Conservation (phyloP, 2,113 vertebrate genomes). For the Scytalopus superciliaris region DNA sequence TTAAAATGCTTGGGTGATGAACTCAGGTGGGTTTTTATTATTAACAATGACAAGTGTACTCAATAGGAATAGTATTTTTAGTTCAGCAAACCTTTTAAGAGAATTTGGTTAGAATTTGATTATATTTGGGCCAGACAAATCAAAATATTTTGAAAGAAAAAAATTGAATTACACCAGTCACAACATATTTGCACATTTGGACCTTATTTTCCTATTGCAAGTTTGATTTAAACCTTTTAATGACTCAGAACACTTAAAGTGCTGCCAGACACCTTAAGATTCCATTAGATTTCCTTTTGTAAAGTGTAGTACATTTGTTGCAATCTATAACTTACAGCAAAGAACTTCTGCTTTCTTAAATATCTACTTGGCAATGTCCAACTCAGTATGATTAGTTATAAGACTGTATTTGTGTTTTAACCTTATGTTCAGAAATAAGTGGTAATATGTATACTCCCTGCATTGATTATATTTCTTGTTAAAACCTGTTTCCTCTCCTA, state of each 20-base stretch:
- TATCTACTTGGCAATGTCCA: neutral
- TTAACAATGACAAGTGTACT: neutral
- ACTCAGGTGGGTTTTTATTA: neutral
- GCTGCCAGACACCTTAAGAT: neutral
- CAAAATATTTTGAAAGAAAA: neutral
- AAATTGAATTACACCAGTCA: neutral
- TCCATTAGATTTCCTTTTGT: neutral
- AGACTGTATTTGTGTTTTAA: neutral
- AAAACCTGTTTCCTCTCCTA: conserved; percentile 10
- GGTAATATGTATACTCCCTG: accelerated
- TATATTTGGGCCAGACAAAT: neutral
- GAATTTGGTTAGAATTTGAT: neutral
- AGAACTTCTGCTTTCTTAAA: neutral
- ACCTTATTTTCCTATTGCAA: conserved; percentile 1
- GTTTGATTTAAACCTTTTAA: neutral
- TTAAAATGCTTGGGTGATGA: neutral
- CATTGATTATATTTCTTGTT: neutral
- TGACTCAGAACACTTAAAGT: neutral
- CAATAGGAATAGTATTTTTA: neutral
- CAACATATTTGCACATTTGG: neutral
- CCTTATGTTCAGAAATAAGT: neutral
- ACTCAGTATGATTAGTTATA: neutral
- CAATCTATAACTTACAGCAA: neutral
- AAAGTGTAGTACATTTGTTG: neutral
- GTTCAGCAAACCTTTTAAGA: neutral